phyloP scores from a whole-genome alignment of 2,797 vertebrate species.

The Pristis pectinata region DNA sequence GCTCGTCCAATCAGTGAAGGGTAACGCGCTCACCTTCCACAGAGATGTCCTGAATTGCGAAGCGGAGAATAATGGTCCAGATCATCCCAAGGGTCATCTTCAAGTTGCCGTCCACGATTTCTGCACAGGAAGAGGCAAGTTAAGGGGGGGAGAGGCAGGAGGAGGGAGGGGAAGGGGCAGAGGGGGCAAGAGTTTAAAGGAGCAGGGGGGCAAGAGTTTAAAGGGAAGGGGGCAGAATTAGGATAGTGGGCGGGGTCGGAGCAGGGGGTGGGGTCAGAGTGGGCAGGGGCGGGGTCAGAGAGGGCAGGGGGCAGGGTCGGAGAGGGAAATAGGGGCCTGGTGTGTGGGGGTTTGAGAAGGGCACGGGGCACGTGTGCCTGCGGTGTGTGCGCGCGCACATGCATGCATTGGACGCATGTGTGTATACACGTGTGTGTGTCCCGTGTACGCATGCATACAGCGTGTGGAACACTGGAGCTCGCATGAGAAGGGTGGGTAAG shows the following conservation, averaged over 20 bases:
- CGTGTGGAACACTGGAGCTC: not conserved
- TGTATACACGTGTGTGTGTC: no score
- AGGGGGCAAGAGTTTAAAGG: not conserved
- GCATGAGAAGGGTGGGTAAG: no score
- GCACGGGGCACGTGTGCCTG: no score
- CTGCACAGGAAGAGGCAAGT: slow-evolving; percentile 50
- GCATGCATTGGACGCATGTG: no score
- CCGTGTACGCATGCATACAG: no score
- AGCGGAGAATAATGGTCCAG: slow-evolving; percentile 90
- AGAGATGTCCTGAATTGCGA: slow-evolving; percentile 89
- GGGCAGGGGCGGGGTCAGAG: not conserved
- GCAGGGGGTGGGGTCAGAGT: not conserved
- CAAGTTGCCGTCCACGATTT: slow-evolving; percentile 81
- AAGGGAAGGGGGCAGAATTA: no score
- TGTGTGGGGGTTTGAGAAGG: not conserved
- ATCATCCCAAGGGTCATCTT: slow-evolving; percentile 93
- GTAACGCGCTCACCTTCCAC: slow-evolving; percentile 69
- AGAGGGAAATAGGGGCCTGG: not conserved
- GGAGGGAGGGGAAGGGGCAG: not conserved
- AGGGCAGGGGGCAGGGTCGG: not conserved
- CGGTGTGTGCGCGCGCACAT: no score
- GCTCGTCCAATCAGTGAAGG: not conserved
- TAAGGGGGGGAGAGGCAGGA: not conserved
- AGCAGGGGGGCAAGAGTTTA: not conserved
- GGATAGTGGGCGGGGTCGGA: no score